phyloP scores from a whole-genome alignment of 2,888 invertebrate species.

The Pachliopta kotzebuea region DNA sequence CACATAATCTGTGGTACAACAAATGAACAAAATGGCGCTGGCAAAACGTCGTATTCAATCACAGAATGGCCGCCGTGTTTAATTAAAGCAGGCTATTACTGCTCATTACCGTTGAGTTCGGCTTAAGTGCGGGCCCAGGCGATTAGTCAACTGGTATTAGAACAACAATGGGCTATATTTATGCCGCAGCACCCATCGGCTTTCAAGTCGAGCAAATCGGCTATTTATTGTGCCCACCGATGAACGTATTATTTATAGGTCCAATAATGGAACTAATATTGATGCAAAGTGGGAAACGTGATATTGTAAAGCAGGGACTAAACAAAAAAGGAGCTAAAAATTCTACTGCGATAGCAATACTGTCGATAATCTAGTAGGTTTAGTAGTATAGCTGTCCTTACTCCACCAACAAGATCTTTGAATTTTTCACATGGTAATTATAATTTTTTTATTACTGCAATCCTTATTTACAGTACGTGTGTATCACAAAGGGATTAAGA shows the following conservation, averaged over 20 bases:
- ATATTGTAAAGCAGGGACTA: too few species aligned
- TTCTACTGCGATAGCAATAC: too few species aligned
- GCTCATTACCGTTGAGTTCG: conserved; percentile 45
- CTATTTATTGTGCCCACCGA: conserved; percentile 40
- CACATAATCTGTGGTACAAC: neutral
- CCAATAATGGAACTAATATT: neutral
- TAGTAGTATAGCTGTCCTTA: too few species aligned
- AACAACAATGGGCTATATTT: conserved; percentile 71
- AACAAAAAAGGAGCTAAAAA: neutral
- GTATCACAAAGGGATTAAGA: too few species aligned
- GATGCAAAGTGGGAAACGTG: too few species aligned
- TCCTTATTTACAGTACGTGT: too few species aligned
- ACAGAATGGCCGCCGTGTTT: conserved; percentile 41
- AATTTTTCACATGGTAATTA: too few species aligned
- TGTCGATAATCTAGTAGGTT: too few species aligned
- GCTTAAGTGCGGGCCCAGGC: conserved; percentile 37
- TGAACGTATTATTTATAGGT: conserved; percentile 33
- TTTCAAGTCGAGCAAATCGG: conserved; percentile 57
- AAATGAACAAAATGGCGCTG: conserved; percentile 26
- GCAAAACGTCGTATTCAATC: conserved; percentile 37
- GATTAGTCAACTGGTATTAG: conserved; percentile 69
- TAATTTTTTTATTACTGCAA: too few species aligned
- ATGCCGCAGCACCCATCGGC: conserved; percentile 43
- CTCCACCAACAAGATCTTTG: too few species aligned
- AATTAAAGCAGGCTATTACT: conserved; percentile 52